A percentile compares a stretch with the other conserved stretches of the same genome.
Conservation (phyloP, 2,888 invertebrate genomes). For the Cephonodes hylas region DNA sequence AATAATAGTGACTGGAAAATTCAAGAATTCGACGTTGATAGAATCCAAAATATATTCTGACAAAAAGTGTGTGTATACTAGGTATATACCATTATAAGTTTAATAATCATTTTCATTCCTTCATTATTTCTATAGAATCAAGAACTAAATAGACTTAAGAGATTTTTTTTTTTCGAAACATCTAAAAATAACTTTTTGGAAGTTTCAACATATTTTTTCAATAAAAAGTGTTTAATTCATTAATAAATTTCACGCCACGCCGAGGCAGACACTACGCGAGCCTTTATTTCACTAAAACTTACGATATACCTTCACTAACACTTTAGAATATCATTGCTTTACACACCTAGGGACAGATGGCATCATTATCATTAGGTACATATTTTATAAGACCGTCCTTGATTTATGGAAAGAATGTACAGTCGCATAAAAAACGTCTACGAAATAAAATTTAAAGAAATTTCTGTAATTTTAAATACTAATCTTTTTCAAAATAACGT, state of each 20-base stretch:
- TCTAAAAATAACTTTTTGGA: too few relatives aligned
- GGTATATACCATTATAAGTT: too few relatives aligned
- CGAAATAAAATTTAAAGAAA: neutral
- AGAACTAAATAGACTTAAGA: too few relatives aligned
- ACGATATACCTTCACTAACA: conserved; percentile 39
- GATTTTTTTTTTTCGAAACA: too few relatives aligned
- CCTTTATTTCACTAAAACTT: conserved; percentile 28
- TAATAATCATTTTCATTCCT: too few relatives aligned
- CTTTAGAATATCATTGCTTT: conserved; percentile 69
- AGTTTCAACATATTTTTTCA: neutral
- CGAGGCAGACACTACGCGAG: neutral
- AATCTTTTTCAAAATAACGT: too few relatives aligned
- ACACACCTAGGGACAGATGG: conserved; percentile 66
- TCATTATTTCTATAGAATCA: too few relatives aligned
- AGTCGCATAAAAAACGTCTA: neutral
- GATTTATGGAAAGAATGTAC: conserved; percentile 34
- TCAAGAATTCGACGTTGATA: too few relatives aligned
- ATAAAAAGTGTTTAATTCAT: neutral
- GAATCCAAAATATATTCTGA: too few relatives aligned
- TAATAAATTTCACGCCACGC: neutral
- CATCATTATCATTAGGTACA: conserved; percentile 40
- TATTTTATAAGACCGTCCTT: conserved; percentile 22
- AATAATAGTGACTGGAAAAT: too few relatives aligned
- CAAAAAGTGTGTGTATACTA: too few relatives aligned
- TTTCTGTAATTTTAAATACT: too few relatives aligned